Conservation (phyloP, 30 jellyfish, hydroid and myxozoan species). For the Calvadosia cruxmelitensis region DNA sequence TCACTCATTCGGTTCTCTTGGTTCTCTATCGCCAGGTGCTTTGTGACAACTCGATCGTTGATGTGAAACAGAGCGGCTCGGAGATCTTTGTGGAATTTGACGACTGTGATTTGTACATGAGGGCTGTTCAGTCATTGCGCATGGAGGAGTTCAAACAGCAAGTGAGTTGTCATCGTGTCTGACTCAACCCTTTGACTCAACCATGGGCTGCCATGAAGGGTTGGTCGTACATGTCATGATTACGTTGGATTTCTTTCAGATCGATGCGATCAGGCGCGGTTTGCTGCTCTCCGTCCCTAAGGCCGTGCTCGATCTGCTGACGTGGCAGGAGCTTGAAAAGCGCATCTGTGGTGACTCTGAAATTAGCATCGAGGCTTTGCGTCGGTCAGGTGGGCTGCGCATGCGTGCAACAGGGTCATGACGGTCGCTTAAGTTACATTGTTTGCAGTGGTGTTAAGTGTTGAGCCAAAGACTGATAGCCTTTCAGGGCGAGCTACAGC, state of each 20-base stretch:
- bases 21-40: background rate
- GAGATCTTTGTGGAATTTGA: constrained; percentile 45
- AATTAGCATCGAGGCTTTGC: constrained; percentile 66
- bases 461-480: too few species aligned
- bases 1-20: background rate
- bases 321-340: constrained; percentile 90
- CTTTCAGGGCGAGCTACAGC: too few species aligned
- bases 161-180: constrained; percentile 15
- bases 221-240: background rate
- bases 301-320: constrained; percentile 69
- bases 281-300: constrained; percentile 59
- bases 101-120: constrained; percentile 41
- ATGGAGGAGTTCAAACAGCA: constrained; percentile 66
- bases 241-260: constrained; percentile 14
- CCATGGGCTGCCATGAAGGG: background rate
- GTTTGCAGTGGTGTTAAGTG: too few species aligned
- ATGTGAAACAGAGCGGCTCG: constrained; percentile 29
- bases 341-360: constrained; percentile 77
- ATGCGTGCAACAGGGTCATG: too few species aligned
- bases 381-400: constrained; percentile 68
- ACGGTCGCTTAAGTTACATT: too few species aligned
- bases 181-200: background rate
- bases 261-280: constrained; percentile 60
- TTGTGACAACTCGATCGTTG: background rate
- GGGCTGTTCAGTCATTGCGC: constrained; percentile 30